These are phyloP conservation scores for Lepidostoma basale DNA, from an alignment of 1,140 invertebrate genomes.

Conservation along the genomic window DNA sequence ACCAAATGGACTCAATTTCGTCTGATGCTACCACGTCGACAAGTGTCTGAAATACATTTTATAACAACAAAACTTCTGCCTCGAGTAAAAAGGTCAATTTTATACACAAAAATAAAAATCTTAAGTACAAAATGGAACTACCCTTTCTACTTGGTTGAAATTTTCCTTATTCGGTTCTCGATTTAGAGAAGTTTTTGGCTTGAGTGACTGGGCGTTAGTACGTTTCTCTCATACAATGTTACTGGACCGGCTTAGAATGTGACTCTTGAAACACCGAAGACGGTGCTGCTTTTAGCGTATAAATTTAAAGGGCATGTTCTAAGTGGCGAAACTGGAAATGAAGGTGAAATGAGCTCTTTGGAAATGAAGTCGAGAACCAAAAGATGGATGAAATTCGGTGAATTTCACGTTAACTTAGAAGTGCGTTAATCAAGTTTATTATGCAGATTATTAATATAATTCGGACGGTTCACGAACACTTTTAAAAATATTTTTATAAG, in stretches of 20 bases:
- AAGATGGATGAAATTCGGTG: conserved; percentile 37
- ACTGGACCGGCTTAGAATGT: conserved; percentile 35
- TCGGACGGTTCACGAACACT: neutral
- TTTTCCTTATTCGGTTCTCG: neutral
- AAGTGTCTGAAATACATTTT: neutral
- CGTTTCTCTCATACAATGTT: conserved; percentile 39
- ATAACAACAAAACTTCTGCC: neutral
- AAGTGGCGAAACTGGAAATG: conserved; percentile 22
- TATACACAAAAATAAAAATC: neutral
- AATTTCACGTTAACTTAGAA: conserved; percentile 10
- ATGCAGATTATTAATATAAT: conserved; percentile 8
- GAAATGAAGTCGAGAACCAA: conserved; percentile 45
- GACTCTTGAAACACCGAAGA: neutral
- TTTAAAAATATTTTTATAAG: too few species aligned
- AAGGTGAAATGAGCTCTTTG: conserved; percentile 33
- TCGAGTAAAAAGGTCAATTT: neutral
- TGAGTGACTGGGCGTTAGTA: conserved; percentile 28
- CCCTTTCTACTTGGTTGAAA: neutral
- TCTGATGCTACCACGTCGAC: conserved; percentile 28
- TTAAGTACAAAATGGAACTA: too few species aligned
- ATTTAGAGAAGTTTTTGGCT: neutral
- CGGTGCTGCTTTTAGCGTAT: neutral
- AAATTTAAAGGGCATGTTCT: conserved; percentile 26
- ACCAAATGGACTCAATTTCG: conserved; percentile 47
- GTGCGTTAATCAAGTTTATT: conserved; percentile 12